Evolutionary conservation across 2,888 invertebrate species (phyloP), one percentile per base, ranked within the genome.

Genomic region (Mystacides longicornis): DNA sequence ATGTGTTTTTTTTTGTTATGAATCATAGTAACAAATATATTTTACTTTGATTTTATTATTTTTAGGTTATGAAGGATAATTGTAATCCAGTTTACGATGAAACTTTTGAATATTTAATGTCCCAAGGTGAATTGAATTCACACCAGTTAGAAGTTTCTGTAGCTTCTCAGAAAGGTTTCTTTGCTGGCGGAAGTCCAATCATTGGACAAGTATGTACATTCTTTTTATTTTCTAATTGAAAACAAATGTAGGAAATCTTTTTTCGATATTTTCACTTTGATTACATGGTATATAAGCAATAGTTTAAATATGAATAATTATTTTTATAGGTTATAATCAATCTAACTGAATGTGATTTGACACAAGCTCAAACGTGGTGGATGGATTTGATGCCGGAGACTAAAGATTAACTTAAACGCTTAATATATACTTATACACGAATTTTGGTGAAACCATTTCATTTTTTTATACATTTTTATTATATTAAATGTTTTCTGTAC

Each of bases 31-130:
- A n/a, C n/a, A n/a, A n/a, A n/a, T n/a, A n/a, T n/a, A n/a, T n/a
- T n/a, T n/a, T n/a, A n/a, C n/a, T n/a, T n/a, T n/a, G n/a, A n/a
- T n/a, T n/a, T n/a, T n/a, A n/a, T n/a, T 14, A 31, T 31, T 5
- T 11, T 43, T 60, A 84, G 83, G 81, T 83, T 14, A 75, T 89
- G 59, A 93, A 93, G 68, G 93, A 95, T 70, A 92, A 86, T 67
- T 92, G 93, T 67, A 91, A 90, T 78, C 94, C 95, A 0, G 81
- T 87, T 22, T 96, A 86, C 69, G 94, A 96, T 70, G 91, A 93
- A 67, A 86, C 87, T 63, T 93, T 94, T 67, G 94, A 95, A 69
- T 95, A 92, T 77, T 76, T 86, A 47, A 84, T 94, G 62, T 89
- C 89, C 1, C 82, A 86, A 63, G 86, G 85, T 1, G 94, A 94